These are phyloP conservation scores for Zaprionus lachaisei DNA, from an alignment of 1,140 invertebrate species.

Conservation along the genomic window DNA sequence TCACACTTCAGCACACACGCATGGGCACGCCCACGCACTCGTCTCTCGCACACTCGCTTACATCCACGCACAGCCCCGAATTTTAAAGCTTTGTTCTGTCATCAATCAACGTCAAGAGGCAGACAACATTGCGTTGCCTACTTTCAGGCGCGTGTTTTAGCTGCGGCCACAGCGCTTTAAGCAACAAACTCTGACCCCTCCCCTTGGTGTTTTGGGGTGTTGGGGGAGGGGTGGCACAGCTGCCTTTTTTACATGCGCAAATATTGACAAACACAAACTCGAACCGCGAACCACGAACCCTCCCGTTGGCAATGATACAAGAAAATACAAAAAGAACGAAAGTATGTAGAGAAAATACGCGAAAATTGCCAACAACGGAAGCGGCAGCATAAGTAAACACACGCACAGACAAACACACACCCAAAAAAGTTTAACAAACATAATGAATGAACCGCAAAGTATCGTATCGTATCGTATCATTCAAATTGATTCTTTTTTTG, in stretches of 20 bases:
- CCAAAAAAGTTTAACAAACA: conserved; percentile 24
- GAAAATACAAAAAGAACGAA: not conserved
- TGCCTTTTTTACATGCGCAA: conserved; percentile 38
- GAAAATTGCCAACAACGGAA: not conserved
- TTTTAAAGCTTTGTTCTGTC: conserved; percentile 25
- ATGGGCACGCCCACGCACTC: not conserved
- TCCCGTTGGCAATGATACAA: not conserved
- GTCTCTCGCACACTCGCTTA: not conserved
- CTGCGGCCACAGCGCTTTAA: conserved; percentile 4
- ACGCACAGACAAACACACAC: too few species aligned
- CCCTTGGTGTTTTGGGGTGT: too few species aligned
- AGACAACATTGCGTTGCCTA: conserved; percentile 18
- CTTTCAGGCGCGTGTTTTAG: conserved; percentile 20
- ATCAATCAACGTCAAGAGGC: conserved; percentile 29
- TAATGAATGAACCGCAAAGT: conserved; percentile 31
- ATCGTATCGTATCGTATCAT: conserved; percentile 7
- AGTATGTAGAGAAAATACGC: not conserved
- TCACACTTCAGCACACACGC: conserved; percentile 23
- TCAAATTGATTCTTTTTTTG: conserved; percentile 35
- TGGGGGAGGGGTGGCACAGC: conserved; percentile 4
- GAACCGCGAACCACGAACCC: conserved; percentile 7
- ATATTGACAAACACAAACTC: conserved; percentile 36
- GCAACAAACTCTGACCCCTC: not conserved
- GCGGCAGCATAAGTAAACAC: conserved; percentile 11
- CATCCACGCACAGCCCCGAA: not conserved